Evolutionary conservation across 1,140 invertebrate genomes (phyloP).

Genomic region (Drosophila eugracilis): DNA sequence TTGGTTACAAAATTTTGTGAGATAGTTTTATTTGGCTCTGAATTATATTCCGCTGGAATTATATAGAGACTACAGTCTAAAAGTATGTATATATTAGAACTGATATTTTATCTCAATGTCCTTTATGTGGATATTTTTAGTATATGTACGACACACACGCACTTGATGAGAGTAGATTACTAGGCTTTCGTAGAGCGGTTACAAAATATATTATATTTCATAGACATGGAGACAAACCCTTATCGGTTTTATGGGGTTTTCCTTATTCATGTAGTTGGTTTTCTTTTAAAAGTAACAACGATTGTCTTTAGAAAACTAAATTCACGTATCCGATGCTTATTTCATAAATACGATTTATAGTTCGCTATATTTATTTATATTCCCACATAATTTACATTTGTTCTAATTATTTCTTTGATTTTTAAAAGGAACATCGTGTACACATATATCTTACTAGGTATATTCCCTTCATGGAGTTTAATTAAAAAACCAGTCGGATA

Average conservation of each 20-base stretch:
- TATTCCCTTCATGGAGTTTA: slow-evolving; percentile 24
- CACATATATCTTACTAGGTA: slow-evolving; percentile 29
- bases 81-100: slow-evolving; percentile 32
- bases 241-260: background rate
- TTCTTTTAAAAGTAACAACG: slow-evolving; percentile 70
- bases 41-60: too few relatives aligned
- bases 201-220: slow-evolving; percentile 51
- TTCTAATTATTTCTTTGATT: slow-evolving; percentile 38
- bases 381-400: slow-evolving; percentile 17
- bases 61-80: slow-evolving; percentile 33
- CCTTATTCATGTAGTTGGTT: background rate
- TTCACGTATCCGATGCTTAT: slow-evolving; percentile 69
- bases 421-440: slow-evolving; percentile 49
- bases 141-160: slow-evolving; percentile 24
- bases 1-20: slow-evolving; percentile 71
- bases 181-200: slow-evolving; percentile 46
- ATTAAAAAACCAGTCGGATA: slow-evolving; percentile 49
- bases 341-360: slow-evolving; percentile 44
- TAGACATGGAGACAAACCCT: slow-evolving; percentile 43
- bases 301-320: slow-evolving; percentile 84
- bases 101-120: slow-evolving; percentile 62
- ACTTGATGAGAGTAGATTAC: slow-evolving; percentile 40
- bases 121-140: slow-evolving; percentile 21
- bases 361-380: slow-evolving; percentile 20
- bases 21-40: too few relatives aligned